Base-by-base conservation (phyloP, 1,140 invertebrate genomes). In the Hesperophylax magnus region DNA sequence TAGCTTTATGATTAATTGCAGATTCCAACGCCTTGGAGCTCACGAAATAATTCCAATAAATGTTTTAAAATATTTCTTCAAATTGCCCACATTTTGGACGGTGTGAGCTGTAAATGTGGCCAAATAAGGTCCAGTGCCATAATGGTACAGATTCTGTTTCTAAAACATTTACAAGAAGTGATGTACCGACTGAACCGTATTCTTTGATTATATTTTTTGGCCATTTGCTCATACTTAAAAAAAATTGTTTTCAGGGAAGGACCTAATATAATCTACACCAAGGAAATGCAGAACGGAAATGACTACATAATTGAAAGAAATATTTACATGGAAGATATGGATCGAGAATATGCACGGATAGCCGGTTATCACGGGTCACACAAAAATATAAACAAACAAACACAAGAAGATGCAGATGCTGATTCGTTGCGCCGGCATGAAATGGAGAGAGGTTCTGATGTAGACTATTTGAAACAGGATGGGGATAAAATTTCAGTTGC, bases 361-460 rank as follows among this genome's bases (percentile, higher is more conserved):
- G 88, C 89, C 34, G 90, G 88, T n/a, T 85, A 90, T 72, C 85
- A 90, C 85, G 87, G 89, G 79, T 86, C 88, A 82, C 84, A 85
- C 78, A 87, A 88, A 85, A 89, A 89, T 84, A 87, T 90, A 86
- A 85, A 82, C 88, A 85, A 88, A 87, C 87, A 82, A 82, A 88
- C 61, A 52, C 85, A 87, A n/a, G 90, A 90, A 1, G 88, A 87
- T 3, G 84, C 85, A 8, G 94, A 95, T 77, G 90, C 92, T 27
- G 94, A 95, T 84, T 95, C 94, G 0, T 89, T 95, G 58, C 89
- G 92, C 72, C 90, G 93, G 75, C 94, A 95, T 85, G 94, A 96
- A 88, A 92, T 94, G 39, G 94, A 95, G 75, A 88, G 94, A 61
- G 94, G 93, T n/a, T 95, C 94, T 14, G 94, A 95, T 77, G 87